Base-by-base conservation (phyloP, 2,888 invertebrate species). In the Silvanus unidentatus region DNA sequence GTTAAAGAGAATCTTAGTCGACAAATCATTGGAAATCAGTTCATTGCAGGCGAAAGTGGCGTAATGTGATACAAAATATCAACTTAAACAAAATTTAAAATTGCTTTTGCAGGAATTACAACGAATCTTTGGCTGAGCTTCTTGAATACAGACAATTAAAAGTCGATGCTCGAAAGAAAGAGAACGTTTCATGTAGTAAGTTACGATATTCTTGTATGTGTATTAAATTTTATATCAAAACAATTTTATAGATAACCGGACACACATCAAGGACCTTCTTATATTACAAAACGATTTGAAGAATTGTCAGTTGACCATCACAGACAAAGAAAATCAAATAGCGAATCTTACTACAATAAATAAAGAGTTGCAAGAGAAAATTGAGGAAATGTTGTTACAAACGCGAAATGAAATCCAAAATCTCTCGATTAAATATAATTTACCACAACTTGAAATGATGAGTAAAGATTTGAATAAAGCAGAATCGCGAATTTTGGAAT, bases 371-470 rank as follows among this genome's bases (percentile, higher is more conserved):
- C 53, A 59, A 30, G 62, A 63, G 28, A 63, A 64, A 55, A 61
- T 65, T 44, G 64, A 65, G 47, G 59, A 60, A 40, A 63, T 62
- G 58, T 48, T 65, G 15, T 49, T 55, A 37, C 59, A 65, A 51
- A 65, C 64, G 15, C 50, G 64, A 43, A 58, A 52, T 29, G 64
- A 65, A 28, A 62, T 65, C 13, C 59, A 61, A 47, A 63, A 58
- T 45, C 49, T 65, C 14, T 65, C 64, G 4, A 47, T 54, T 15
- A 63, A 63, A 52, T 65, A 65, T 46, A 64, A 57, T 45, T 45
- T 65, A 45, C 65, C 65, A 10, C 60, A 65, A 48, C 48, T 65
- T 22, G 61, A 63, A 48, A 53, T 54, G 38, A 65, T 65, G 64
- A 58, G 55, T 40, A 55, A 62, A 40, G 64, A 64, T 47, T 48